phyloP scores from a whole-genome alignment of 2,113 vertebrate genomes.

The Tragelaphus buxtoni region DNA sequence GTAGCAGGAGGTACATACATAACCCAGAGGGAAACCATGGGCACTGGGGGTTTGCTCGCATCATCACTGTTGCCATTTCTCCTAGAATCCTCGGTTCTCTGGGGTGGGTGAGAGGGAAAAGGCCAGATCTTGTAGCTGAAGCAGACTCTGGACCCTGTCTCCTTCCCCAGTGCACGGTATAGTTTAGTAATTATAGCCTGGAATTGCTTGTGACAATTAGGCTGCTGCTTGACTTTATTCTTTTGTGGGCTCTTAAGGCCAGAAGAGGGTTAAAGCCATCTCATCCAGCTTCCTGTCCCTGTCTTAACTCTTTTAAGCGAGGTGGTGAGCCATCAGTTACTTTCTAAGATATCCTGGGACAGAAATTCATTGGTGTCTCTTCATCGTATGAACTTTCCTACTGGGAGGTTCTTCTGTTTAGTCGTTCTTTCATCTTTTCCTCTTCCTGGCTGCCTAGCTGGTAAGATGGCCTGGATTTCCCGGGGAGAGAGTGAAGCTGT shows the following conservation, averaged over 20 bases:
- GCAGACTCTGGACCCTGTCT: background rate
- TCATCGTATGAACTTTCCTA: background rate
- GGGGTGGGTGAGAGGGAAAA: background rate
- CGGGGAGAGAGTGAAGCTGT: background rate
- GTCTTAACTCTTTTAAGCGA: background rate
- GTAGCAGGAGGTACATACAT: background rate
- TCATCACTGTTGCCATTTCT: background rate
- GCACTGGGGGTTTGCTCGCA: background rate
- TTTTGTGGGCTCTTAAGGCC: background rate
- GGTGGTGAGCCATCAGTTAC: background rate
- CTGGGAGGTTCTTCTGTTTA: background rate
- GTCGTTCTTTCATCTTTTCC: background rate
- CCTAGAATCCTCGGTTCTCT: background rate
- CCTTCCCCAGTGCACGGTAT: background rate
- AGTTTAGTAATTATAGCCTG: background rate
- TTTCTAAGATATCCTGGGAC: background rate
- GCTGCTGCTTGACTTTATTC: background rate
- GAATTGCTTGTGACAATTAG: background rate
- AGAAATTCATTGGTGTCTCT: background rate
- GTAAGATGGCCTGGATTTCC: background rate
- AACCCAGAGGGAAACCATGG: background rate
- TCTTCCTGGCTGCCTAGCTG: background rate
- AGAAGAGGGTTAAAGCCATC: background rate
- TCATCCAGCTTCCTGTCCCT: background rate
- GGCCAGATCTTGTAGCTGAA: background rate